Base-by-base conservation (phyloP, 2,888 invertebrate genomes). In the Brachyptera putata region DNA sequence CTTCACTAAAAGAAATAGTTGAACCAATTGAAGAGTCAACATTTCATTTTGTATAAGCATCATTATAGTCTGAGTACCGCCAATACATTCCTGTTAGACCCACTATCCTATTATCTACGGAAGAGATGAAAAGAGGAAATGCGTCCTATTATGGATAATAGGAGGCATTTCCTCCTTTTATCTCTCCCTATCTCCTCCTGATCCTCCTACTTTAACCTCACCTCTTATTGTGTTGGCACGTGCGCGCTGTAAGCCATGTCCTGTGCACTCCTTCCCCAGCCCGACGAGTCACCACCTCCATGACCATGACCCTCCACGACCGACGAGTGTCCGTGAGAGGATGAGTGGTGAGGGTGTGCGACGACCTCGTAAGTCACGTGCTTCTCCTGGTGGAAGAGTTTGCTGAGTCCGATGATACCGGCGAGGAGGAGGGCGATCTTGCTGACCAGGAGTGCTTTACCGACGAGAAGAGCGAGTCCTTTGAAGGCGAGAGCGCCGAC, bases 401-500 rank as follows among this genome's bases (percentile, higher is more conserved):
- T 91, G 79, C 90, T 91, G 70, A 91, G 72, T 30, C 90, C 91
- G 66, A 91, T 87, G 67, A 91, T 85, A 46, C 85, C 85, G 13
- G 91, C 88, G 58, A 91, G 75, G 2, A 91, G 80, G 9, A 92
- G 79, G 1, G 91, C 91, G 57, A 91, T 85, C 80, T 92, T 92
- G 67, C 89, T 89, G 64, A 91, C 85, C 41, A 92, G 81, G 3
- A 92, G 79, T 24, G 91, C 91, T 77, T 92, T 91, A 69, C 91
- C 91, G 30, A 91, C 91, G 66, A 91, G 81, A 3, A 91, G 78
- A 14, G 87, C 87, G 2, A 92, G 76, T 16, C 86, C 90, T 70
- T 91, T 91, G 74, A 91, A 87, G 26, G 90, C 84, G 56, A 92
- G 71, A 48, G 89, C 89, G 57, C 88, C 91, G 24, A 91, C 81